These are phyloP conservation scores for Sakesphorus luctuosus DNA, from an alignment of 2,113 vertebrate genomes.

Conservation along the genomic window DNA sequence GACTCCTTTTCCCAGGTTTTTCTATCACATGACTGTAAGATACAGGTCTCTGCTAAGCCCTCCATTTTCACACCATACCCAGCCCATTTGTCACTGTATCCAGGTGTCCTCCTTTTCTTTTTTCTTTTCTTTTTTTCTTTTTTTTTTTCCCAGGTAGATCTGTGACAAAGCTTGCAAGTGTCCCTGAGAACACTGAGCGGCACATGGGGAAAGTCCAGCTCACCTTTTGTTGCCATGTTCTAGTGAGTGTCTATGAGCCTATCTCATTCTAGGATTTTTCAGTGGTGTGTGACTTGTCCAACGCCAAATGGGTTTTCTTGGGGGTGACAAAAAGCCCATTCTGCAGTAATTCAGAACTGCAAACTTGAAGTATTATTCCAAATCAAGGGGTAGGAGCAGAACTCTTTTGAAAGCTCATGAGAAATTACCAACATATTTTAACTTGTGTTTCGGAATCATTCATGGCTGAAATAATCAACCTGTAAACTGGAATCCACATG, in stretches of 20 bases:
- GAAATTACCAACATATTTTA: neutral
- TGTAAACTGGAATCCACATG: neutral
- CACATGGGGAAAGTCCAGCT: neutral
- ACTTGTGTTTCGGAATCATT: neutral
- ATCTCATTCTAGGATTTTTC: neutral
- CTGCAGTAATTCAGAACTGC: neutral
- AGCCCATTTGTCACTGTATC: neutral
- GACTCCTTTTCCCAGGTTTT: neutral
- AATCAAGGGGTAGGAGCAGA: neutral
- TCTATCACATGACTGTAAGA: neutral
- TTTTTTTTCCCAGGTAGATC: neutral
- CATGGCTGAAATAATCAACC: neutral
- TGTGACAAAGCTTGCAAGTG: neutral
- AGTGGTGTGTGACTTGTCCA: neutral
- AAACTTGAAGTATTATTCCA: neutral
- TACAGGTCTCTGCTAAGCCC: neutral
- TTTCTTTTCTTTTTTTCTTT: neutral
- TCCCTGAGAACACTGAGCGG: neutral
- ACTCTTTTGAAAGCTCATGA: neutral
- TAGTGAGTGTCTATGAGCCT: neutral
- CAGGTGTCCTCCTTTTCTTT: neutral
- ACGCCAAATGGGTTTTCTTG: neutral
- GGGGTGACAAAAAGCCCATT: neutral
- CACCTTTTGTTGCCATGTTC: neutral
- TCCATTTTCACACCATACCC: neutral